A percentile compares a stretch with the other conserved stretches of the same genome.
Conservation (phyloP, 2,888 invertebrate genomes). For the Xestobium rufovillosum region DNA sequence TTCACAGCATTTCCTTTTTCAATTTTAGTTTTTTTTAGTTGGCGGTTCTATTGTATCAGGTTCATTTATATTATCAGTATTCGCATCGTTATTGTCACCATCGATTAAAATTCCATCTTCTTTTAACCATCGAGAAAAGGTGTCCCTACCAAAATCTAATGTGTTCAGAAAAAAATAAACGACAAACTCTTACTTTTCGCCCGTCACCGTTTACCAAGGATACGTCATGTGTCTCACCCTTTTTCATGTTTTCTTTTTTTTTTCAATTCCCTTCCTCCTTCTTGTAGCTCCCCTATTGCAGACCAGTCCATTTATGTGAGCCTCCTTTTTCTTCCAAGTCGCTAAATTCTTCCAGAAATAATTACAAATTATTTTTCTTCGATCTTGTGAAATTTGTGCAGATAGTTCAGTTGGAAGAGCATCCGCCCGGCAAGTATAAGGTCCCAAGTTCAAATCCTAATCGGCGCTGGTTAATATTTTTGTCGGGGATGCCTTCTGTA, state of each 20-base stretch:
- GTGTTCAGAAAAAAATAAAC: constrained; percentile 5
- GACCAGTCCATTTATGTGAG: constrained; percentile 4
- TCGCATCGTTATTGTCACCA: no score
- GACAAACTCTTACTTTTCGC: constrained; percentile 5
- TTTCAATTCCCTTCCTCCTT: not conserved
- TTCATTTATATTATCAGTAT: no score
- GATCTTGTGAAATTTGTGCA: constrained; percentile 5
- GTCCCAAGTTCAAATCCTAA: no score
- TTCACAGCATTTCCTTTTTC: constrained; percentile 5
- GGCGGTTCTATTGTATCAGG: no score
- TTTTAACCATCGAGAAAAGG: constrained; percentile 1
- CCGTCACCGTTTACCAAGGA: constrained; percentile 3
- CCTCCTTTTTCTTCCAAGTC: constrained; percentile 5
- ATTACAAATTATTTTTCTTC: constrained; percentile 3
- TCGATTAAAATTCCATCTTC: not conserved
- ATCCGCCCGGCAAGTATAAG: no score
- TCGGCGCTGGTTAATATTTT: no score
- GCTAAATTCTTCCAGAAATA: constrained; percentile 4
- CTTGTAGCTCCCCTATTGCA: constrained; percentile 3
- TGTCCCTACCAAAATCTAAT: not conserved
- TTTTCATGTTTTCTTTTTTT: not conserved
- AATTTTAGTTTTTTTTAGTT: no score
- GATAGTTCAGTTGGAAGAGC: no score
- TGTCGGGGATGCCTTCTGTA: no score
- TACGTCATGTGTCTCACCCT: constrained; percentile 4